Base-by-base conservation (phyloP, 2,113 vertebrate species). In the Neodontobutis hainanensis region DNA sequence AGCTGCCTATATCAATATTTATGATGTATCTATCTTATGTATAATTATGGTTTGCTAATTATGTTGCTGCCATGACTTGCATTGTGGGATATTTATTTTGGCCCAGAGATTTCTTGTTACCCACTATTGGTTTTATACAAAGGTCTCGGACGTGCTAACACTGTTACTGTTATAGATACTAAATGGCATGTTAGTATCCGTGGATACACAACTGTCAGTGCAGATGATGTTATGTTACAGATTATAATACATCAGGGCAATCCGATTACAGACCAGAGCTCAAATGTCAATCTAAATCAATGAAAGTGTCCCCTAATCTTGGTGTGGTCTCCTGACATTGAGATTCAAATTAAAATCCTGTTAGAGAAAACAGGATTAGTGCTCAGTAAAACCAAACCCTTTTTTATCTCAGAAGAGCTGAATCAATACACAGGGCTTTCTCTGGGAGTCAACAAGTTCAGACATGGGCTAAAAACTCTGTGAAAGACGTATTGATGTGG, bases 291-390 rank as follows among this genome's bases (percentile, higher is more conserved):
- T 53, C 51, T 35, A 53, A 53, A 5, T 35, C 16, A 35, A 55
- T 36, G 35, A 34, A 55, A 7, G 52, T 36, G 34, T 34, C 52
- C 3, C 52, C 36, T 38, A 55, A 55, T 55, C 52, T 14, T 14
- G 6, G n/a, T 6, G 6, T 34, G 16, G 36, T 5, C 56, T 42
- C n/a, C 56, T 42, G n/a, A 58, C 15, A 51, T n/a, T 16, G 61
- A n/a, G 9, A 36, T 32, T 43, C 55, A 65, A 35, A 40, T 11
- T 3, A 83, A 81, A 81, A 65, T 74, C 43, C 6, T 45, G 65
- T 57, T 78, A 67, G 85, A 86, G 86, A 77, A 88, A 88, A 83
- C 81, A 77, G 88, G 88, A 89, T 91, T 88, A 87, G 64, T 34
- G 78, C 57, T 81, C 70, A 85, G 84, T 83, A 56, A 59, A 48